Conservation (phyloP, 2,888 invertebrate genomes). For the Trichacis sp. region DNA sequence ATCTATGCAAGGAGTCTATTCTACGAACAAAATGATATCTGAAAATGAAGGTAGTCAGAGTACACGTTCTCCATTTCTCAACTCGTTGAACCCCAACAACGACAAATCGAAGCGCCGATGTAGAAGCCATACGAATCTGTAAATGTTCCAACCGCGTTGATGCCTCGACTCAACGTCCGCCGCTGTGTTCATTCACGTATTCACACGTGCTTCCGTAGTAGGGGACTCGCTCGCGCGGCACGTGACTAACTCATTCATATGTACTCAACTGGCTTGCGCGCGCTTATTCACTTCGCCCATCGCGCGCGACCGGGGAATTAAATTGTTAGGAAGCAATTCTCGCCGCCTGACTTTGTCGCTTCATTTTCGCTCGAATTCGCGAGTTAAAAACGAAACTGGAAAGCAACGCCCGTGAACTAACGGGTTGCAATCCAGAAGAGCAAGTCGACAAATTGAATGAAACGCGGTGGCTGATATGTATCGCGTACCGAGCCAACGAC, state of each 20-base stretch:
- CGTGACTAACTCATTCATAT: conserved; percentile 51
- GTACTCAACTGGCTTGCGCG: conserved; percentile 31
- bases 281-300: conserved; percentile 45
- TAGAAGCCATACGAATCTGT: conserved; percentile 23
- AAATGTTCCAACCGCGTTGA: conserved; percentile 33
- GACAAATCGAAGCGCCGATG: conserved; percentile 16
- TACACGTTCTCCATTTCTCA: conserved; percentile 3
- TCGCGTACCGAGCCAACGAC: too few relatives aligned
- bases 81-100: conserved; percentile 13
- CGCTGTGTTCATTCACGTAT: conserved; percentile 41
- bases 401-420: conserved; percentile 50
- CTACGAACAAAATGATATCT: too few relatives aligned
- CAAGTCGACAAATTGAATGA: conserved; percentile 62
- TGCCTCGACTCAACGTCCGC: conserved; percentile 24
- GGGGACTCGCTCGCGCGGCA: conserved; percentile 39
- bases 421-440: conserved; percentile 62
- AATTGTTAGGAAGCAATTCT: conserved; percentile 19
- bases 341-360: not conserved
- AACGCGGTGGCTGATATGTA: conserved; percentile 56
- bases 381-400: too few relatives aligned
- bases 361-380: not conserved
- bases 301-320: conserved; percentile 38
- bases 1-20: too few relatives aligned
- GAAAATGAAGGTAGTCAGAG: too few relatives aligned
- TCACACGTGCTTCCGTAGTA: conserved; percentile 43